Evolutionary conservation across 2,888 invertebrate genomes (phyloP).

Genomic region (Ormia ochracea): DNA sequence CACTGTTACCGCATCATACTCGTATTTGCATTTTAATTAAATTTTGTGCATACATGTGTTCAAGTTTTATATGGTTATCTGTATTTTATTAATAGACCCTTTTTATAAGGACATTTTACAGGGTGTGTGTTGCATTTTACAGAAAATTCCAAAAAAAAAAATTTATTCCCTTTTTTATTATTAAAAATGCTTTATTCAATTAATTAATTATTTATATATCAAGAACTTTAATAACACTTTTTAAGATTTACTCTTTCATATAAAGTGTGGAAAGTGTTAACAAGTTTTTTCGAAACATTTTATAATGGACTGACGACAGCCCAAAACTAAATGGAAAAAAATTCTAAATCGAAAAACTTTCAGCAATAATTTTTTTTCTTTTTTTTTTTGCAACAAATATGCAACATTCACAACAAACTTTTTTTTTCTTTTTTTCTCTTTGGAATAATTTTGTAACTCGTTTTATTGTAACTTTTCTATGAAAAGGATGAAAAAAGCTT

Average conservation of each 20-base stretch:
- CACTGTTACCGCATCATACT: slow-evolving; percentile 56
- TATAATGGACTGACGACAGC: slow-evolving; percentile 17
- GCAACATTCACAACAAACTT: not conserved
- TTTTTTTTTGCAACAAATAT: slow-evolving; percentile 33
- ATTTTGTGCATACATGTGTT: slow-evolving; percentile 37
- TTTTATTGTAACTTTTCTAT: too few relatives aligned
- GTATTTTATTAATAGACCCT: slow-evolving; percentile 23
- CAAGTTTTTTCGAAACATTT: not conserved
- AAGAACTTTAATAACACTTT: not conserved
- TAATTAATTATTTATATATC: not conserved
- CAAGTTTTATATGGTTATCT: slow-evolving; percentile 11
- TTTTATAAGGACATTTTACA: slow-evolving; percentile 1
- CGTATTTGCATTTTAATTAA: slow-evolving; percentile 68
- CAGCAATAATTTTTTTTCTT: slow-evolving; percentile 44
- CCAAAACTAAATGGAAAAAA: slow-evolving; percentile 4
- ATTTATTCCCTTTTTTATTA: not conserved
- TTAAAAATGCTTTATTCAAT: not conserved
- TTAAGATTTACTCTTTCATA: not conserved
- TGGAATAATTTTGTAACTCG: too few relatives aligned
- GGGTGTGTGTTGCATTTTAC: slow-evolving; percentile 11
- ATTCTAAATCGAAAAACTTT: slow-evolving; percentile 45
- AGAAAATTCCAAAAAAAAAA: not conserved
- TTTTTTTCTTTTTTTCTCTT: not conserved
- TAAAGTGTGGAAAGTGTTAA: not conserved
- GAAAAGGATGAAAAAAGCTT: not conserved